Evolutionary conservation across 2,113 vertebrate species (phyloP), one percentile per base, ranked within the genome.

Genomic region (Atrichornis clamosus): DNA sequence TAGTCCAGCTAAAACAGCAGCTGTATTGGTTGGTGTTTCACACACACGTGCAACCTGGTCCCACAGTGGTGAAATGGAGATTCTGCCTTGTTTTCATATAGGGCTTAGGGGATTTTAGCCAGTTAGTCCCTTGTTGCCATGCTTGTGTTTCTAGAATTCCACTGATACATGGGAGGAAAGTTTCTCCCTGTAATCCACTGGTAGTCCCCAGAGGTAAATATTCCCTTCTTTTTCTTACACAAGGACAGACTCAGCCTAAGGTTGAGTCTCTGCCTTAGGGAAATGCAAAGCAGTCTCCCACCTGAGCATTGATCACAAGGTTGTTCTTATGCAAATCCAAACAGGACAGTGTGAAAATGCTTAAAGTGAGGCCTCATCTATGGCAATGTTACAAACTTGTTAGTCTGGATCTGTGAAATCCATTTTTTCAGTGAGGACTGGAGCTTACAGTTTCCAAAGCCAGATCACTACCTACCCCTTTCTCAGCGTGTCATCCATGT

Each of bases 361-460:
- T 65, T 64, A 28, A 84, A 94, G 28, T 13, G 0, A 68, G 41
- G 50, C 23, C 23, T 62, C 10, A 8, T 85, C 37, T 58, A 28
- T 15, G 50, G 32, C 65, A 58, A 4, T 11, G 24, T 73, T 84
- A 62, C 27, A 49, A 68, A 91, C 77, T 70, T 82, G 69, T 89
- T 91, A 27, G n/a, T 84, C 84, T 78, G 60, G 56, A 67, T 75
- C 70, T 79, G 32, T 85, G 70, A 93, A 96, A 85, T 49, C 44
- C 5, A 7, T 76, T 86, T 56, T 89, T 84, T 42, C 28, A 46
- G 42, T 37, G 52, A 63, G 8, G 18, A 90, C 8, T 20, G 18
- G 19, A 75, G 13, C 5, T 85, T 69, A 24, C 11, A n/a, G 3
- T 58, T 94, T 78, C 58, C 50, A 83, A 91, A 87, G 37, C 20